Evolutionary conservation across 2,113 vertebrate species (phyloP).

Genomic region (Onychorhynchus coronatus): DNA sequence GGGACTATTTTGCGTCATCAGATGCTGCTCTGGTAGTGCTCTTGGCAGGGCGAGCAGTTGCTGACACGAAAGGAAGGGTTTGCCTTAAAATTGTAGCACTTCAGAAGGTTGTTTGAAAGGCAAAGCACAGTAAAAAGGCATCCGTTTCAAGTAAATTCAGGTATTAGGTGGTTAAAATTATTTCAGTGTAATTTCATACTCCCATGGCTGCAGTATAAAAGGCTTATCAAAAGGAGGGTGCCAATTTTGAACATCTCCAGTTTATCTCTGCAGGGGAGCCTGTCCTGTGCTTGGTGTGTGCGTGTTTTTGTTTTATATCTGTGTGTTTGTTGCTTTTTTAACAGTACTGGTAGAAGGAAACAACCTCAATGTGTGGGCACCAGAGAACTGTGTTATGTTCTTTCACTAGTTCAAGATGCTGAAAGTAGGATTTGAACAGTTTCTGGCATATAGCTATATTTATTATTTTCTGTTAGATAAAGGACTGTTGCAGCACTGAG

Average conservation of each 20-base stretch:
- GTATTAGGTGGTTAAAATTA: not conserved
- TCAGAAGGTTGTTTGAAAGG: not conserved
- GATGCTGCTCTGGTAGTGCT: not conserved
- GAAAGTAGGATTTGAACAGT: not conserved
- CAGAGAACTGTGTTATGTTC: not conserved
- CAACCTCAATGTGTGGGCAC: accelerated
- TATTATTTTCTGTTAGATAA: not conserved
- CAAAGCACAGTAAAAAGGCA: not conserved
- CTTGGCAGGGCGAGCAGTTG: not conserved
- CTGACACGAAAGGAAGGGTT: not conserved
- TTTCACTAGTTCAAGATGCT: not conserved
- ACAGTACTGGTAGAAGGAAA: not conserved
- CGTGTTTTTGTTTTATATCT: not conserved
- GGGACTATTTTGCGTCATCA: not conserved
- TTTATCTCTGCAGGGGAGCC: not conserved
- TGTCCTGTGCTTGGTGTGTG: not conserved
- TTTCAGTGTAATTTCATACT: not conserved
- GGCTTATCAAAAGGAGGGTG: not conserved
- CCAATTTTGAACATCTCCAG: not conserved
- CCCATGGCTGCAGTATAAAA: not conserved
- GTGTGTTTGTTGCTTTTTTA: not conserved
- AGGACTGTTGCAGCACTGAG: not conserved
- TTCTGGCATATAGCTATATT: not conserved
- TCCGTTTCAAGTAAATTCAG: not conserved
- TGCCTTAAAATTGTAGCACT: not conserved